These are phyloP conservation scores for Brachionus plicatilis DNA, from an alignment of 1,140 invertebrate species.

Conservation along the genomic window DNA sequence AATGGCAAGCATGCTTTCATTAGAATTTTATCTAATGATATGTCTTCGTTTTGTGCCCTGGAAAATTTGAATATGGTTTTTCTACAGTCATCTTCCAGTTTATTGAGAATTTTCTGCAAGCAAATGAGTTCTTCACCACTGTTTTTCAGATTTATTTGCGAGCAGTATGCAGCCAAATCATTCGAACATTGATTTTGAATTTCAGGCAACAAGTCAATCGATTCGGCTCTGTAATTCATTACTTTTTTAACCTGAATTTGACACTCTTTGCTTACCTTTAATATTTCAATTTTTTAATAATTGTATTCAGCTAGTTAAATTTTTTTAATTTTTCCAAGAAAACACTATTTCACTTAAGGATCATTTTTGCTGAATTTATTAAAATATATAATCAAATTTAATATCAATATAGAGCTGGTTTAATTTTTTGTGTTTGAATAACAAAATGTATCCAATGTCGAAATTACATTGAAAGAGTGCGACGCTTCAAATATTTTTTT, in stretches of 20 bases:
- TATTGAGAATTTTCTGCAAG: constrained; percentile 81
- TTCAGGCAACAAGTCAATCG: constrained; percentile 85
- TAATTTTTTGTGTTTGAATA: too few species aligned
- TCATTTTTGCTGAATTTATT: too few species aligned
- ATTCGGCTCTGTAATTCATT: constrained; percentile 82
- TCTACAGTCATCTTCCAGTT: constrained; percentile 63
- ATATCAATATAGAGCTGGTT: too few species aligned
- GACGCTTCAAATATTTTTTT: too few species aligned
- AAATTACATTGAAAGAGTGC: too few species aligned
- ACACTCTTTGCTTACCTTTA: constrained; percentile 55
- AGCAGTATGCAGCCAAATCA: constrained; percentile 76
- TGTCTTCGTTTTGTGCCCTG: constrained; percentile 75
- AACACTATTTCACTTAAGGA: too few species aligned
- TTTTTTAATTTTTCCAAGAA: too few species aligned
- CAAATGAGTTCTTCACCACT: constrained; percentile 68
- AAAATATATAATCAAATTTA: too few species aligned
- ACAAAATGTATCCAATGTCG: too few species aligned
- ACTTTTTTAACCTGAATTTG: constrained; percentile 74
- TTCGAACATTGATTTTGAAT: constrained; percentile 81
- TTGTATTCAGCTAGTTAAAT: neutral
- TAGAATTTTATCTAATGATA: constrained; percentile 76
- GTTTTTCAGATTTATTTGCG: constrained; percentile 55
- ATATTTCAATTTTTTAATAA: neutral
- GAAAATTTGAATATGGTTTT: constrained; percentile 77
- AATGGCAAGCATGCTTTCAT: constrained; percentile 72